These are phyloP conservation scores for Lytechinus pictus DNA, from an alignment of 35 echinoderm and acorn worm genomes.

Conservation along the genomic window DNA sequence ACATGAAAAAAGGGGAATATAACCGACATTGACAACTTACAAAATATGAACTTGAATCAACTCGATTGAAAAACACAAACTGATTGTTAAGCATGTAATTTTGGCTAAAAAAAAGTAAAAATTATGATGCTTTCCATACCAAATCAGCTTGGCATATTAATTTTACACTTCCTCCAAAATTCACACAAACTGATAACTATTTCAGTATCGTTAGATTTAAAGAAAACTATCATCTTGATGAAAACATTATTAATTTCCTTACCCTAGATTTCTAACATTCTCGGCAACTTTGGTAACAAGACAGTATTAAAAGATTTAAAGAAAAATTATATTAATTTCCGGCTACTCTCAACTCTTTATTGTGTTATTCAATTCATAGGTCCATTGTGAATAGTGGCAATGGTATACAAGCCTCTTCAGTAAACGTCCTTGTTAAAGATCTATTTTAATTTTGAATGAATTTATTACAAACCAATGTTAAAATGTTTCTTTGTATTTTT, in stretches of 20 bases:
- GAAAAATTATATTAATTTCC: background rate
- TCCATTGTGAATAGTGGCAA: background rate
- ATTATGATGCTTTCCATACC: background rate
- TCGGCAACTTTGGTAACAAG: background rate
- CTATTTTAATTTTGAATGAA: background rate
- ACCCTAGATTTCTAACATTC: background rate
- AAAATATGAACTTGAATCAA: background rate
- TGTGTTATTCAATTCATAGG: background rate
- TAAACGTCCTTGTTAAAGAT: background rate
- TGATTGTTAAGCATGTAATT: background rate
- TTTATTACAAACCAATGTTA: background rate
- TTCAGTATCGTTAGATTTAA: background rate
- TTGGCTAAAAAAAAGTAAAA: background rate
- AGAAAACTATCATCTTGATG: background rate
- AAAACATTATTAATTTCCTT: background rate
- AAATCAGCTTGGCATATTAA: background rate
- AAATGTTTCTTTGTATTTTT: background rate
- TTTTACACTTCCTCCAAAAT: background rate
- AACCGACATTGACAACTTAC: background rate
- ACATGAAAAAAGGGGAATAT: background rate
- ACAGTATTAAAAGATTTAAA: background rate
- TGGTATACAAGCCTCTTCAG: background rate
- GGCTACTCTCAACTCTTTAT: background rate
- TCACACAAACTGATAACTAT: background rate
- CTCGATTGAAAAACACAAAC: background rate